Base-by-base conservation (phyloP, 2,888 invertebrate species). In the Crematogaster levior region DNA sequence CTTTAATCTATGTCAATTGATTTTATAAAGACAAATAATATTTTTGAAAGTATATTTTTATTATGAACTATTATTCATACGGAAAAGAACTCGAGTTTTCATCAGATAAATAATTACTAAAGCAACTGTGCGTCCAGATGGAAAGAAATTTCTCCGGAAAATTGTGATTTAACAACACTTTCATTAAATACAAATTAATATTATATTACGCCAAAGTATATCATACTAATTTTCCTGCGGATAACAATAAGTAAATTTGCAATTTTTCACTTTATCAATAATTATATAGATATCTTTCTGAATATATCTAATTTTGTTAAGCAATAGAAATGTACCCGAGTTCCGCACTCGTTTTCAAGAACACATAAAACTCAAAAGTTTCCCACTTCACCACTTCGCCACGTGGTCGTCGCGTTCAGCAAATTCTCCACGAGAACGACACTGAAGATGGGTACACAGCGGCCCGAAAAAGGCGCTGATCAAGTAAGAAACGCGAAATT, bases 361-460 rank as follows among this genome's bases (percentile, higher is more conserved):
- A 68, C 75, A 66, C 66, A 40, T 27, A 30, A 46, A 65, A 63
- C 56, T 51, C 58, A 74, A 74, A 82, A 82, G 21, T 56, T 48
- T 61, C 70, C 77, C 82, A 84, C 84, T 84, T 66, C 84, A 79
- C 58, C 51, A 65, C 24, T 37, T 37, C 18, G 61, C 58, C 84
- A 75, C 82, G 73, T 82, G 66, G 48, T 63, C 24, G 77, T 27
- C 61, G 75, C 37, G 18, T 61, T 53, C 24, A 34, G 46, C 27
- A 60, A 65, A 61, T 61, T 68, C 43, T 56, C 46, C 77, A 77
- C 51, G 81, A 48, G 81, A n/a, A n/a, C n/a, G n/a, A 56, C 81
- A 81, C 77, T 82, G 66, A 65, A 27, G 53, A 81, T 15, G 51
- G 51, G 30, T 37, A 24, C 77, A 51, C 46, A 15, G 53, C 12